Base-by-base conservation (phyloP, 2,797 vertebrate genomes). In the Benthosema pterotum region DNA sequence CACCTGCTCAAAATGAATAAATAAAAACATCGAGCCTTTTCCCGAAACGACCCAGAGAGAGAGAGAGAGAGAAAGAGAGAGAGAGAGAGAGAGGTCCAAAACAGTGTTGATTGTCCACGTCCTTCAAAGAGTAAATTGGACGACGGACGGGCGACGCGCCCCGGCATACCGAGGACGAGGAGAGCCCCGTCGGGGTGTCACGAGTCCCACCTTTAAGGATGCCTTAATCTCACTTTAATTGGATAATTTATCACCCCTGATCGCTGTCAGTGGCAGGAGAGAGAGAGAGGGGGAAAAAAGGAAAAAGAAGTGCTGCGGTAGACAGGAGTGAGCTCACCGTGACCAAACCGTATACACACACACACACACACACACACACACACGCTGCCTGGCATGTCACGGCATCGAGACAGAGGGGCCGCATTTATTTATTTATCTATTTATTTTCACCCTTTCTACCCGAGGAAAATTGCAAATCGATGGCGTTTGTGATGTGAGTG, bases 181-280 rank as follows among this genome's bases (percentile, higher is more conserved):
- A n/a, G 79, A 84, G 72, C 73, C 78, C 63, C 57, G n/a, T n/a
- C n/a, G n/a, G n/a, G 38, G 32, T 42, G 11, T 87, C 76, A 65
- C 32, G 11, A 38, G 75, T n/a, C n/a, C 66, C 71, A 59, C 79
- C 73, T 72, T n/a, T 81, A 72, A 70, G 72, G 86, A 70, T 83
- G 32, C 78, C 75, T 86, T 86, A 91, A 91, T 87, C 82, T 79
- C 67, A 73, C 77, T 85, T 84, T 91, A 86, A 89, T 89, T 90
- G 83, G 89, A 90, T 86, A 79, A 90, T 91, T 90, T 77, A 91
- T 91, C 87, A 87, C 60, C 68, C 51, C 70, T 80, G 84, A 90
- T 90, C 83, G 84, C 80, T 87, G 89, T 89, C 90, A 87, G 73
- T 65, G 65, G 65, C 63, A 64, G 67, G 71, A 77, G 79, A 82